Percentiles rank a stretch among this genome's conserved stretches.
Evolutionary conservation across 37 sponge, comb jelly and placozoan species (phyloP).

Genomic region (Chondrosia reniformis): DNA sequence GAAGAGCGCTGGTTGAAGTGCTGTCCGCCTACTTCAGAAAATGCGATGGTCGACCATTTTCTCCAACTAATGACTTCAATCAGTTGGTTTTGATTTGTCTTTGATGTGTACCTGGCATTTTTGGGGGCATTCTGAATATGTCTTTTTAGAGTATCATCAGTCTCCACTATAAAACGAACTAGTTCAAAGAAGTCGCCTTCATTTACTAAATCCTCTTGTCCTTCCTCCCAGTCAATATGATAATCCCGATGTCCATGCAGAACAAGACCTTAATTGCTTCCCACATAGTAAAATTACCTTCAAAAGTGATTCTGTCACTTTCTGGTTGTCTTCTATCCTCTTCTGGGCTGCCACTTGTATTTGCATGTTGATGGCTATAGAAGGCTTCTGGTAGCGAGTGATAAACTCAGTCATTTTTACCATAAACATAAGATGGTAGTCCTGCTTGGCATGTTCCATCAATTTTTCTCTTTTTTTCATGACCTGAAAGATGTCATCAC

Average conservation of each 20-base stretch:
- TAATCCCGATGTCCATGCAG: constrained; percentile 66
- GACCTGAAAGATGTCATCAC: constrained; percentile 37
- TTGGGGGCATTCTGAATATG: constrained; percentile 40
- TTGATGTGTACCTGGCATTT: constrained; percentile 70
- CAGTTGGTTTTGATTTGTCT: constrained; percentile 69
- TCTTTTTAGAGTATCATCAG: constrained; percentile 37
- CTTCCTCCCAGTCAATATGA: constrained; percentile 17
- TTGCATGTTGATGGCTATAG: constrained; percentile 3
- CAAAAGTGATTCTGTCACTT: constrained; percentile 53
- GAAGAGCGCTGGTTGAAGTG: too few species aligned
- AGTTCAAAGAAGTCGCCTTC: constrained; percentile 59
- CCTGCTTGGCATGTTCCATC: background rate
- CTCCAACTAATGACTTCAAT: constrained; percentile 22
- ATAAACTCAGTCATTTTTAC: constrained; percentile 21
- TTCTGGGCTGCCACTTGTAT: background rate
- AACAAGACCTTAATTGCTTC: constrained; percentile 61
- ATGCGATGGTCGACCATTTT: too few species aligned
- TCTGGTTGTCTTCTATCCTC: constrained; percentile 37
- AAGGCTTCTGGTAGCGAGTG: constrained; percentile 11
- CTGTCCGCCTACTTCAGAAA: too few species aligned
- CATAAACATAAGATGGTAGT: constrained; percentile 16
- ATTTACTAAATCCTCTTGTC: constrained; percentile 24
- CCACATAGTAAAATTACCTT: constrained; percentile 59
- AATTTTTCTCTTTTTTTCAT: constrained; percentile 18
- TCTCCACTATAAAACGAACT: constrained; percentile 63